Base-by-base conservation (phyloP, 2,797 vertebrate genomes). In the Lophius americanus region DNA sequence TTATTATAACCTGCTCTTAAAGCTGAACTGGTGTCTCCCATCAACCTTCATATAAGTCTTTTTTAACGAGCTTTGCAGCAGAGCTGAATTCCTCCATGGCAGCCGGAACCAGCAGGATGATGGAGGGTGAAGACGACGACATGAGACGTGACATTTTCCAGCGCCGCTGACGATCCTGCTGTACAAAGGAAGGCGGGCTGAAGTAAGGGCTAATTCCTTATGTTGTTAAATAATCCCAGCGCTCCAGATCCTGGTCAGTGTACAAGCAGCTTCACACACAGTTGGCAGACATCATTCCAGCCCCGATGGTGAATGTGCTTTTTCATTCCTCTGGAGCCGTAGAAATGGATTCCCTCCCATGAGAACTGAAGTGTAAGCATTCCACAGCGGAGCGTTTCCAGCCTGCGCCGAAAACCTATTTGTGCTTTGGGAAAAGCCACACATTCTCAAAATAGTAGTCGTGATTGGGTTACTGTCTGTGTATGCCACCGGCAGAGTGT, bases 391-490 rank as follows among this genome's bases (percentile, higher is more conserved):
- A 83, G 63, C 57, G 3, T 76, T 82, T 79, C 73, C 81, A 77
- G 71, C 76, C 75, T 76, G 75, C 63, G 32, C 77, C 39, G 56
- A 87, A 89, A 90, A 82, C 85, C 89, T 88, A 91, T 91, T 90
- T 92, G 87, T 79, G 86, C 84, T 78, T 80, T 67, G 84, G 91
- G 85, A 88, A 89, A 90, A 91, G 91, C 85, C 90, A 83, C 80
- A 85, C 91, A 91, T 92, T 93, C 92, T 93, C 85, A 84, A 88
- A 91, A 92, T 91, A 93, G 92, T 84, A 66, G 56, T 70, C 75
- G 74, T 84, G 89, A 94, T 94, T 91, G 87, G 89, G 91, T 94
- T 93, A 92, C 93, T 49, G 74, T 83, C 81, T 83, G 85, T 65
- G 74, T 86, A 64, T 81, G 87, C 78, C 84, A 85, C 75, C 65